Evolutionary conservation across 2,888 invertebrate genomes (phyloP).

Genomic region (Dermolepida albohirtum): DNA sequence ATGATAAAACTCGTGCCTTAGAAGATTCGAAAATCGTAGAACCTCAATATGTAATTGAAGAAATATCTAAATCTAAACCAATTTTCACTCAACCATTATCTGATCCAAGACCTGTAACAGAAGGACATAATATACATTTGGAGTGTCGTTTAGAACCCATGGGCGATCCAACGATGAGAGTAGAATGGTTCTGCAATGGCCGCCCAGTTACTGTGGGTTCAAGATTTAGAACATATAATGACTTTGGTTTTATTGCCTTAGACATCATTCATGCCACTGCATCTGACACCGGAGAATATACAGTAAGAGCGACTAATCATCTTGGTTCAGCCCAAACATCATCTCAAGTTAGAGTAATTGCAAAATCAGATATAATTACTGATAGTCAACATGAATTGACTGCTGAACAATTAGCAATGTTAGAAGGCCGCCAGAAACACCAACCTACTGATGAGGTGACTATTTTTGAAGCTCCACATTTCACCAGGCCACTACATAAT

Average conservation of each 20-base stretch:
- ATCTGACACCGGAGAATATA: slow-evolving; percentile 96
- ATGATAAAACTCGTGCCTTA: slow-evolving; percentile 87
- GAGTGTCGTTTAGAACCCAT: slow-evolving; percentile 94
- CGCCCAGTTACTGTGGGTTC: slow-evolving; percentile 89
- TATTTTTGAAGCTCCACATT: slow-evolving; percentile 87
- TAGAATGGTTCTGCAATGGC: slow-evolving; percentile 97
- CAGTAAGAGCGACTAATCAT: slow-evolving; percentile 92
- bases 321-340: slow-evolving; percentile 93
- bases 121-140: slow-evolving; percentile 90
- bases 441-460: slow-evolving; percentile 84
- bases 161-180: slow-evolving; percentile 96
- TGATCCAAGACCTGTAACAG: slow-evolving; percentile 85
- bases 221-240: slow-evolving; percentile 93
- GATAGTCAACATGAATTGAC: slow-evolving; percentile 94
- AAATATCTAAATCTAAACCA: slow-evolving; percentile 94
- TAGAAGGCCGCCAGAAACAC: slow-evolving; percentile 83
- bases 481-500: slow-evolving; percentile 88
- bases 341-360: slow-evolving; percentile 88
- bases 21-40: slow-evolving; percentile 89
- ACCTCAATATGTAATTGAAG: slow-evolving; percentile 90
- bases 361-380: slow-evolving; percentile 83
- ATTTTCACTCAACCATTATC: slow-evolving; percentile 90
- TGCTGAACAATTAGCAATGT: slow-evolving; percentile 89
- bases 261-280: slow-evolving; percentile 95
- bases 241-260: slow-evolving; percentile 96